Evolutionary conservation across 2,113 vertebrate genomes (phyloP).

Genomic region (Sinocyclocheilus anophthalmus): DNA sequence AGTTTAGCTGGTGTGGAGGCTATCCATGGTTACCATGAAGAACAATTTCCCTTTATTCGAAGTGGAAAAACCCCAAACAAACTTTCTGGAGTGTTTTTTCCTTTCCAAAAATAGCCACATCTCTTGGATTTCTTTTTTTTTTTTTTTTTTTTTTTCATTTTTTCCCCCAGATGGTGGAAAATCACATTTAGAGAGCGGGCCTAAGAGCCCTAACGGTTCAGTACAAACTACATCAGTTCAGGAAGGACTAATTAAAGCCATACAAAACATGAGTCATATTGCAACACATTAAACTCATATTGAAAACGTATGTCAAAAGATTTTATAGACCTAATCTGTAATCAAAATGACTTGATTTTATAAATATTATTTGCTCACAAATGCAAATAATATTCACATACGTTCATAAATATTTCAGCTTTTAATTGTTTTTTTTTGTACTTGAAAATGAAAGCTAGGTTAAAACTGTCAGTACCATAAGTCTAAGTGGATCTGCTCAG

Average conservation of each 20-base stretch:
- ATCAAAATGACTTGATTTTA: background rate
- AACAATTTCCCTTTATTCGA: background rate
- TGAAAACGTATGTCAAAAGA: background rate
- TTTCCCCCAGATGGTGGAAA: background rate
- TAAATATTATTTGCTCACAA: background rate
- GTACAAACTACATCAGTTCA: background rate
- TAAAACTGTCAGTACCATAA: background rate
- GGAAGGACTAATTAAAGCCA: slow-evolving; percentile 1
- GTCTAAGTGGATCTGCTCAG: background rate
- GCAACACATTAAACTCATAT: background rate
- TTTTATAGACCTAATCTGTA: background rate
- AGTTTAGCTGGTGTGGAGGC: background rate
- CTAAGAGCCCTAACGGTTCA: background rate
- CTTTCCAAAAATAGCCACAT: background rate
- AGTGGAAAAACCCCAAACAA: background rate
- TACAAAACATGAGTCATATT: background rate
- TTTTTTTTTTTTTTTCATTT: background rate
- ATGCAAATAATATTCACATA: background rate
- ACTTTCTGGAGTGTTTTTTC: background rate
- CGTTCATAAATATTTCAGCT: background rate
- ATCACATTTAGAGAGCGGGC: background rate
- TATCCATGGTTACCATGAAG: background rate
- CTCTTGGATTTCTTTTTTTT: background rate
- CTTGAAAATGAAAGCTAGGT: background rate
- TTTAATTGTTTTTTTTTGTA: background rate